These are phyloP conservation scores for Drosophila tripunctata DNA, from an alignment of 2,888 invertebrate species.

Conservation along the genomic window DNA sequence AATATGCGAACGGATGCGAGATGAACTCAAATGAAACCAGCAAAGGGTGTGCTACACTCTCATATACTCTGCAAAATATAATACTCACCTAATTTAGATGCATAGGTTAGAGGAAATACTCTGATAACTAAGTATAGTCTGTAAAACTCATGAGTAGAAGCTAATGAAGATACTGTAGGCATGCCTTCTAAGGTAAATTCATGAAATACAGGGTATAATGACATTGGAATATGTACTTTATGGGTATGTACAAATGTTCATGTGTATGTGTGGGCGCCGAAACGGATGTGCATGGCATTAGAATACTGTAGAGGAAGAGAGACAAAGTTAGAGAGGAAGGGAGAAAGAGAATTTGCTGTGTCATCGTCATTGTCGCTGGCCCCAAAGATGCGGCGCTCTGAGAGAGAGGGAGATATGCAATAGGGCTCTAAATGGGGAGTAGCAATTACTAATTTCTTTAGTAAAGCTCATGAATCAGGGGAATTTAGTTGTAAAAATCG, in stretches of 20 bases:
- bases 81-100: no score
- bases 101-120: no score
- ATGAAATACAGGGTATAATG: slow-evolving; percentile 12
- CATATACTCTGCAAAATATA: slow-evolving; percentile 12
- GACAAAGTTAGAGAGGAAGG: neutral
- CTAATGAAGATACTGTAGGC: neutral
- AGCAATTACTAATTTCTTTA: slow-evolving; percentile 77
- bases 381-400: slow-evolving; percentile 43
- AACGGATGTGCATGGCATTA: slow-evolving; percentile 45
- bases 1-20: slow-evolving; percentile 55
- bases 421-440: slow-evolving; percentile 69
- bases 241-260: no score
- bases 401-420: slow-evolving; percentile 55
- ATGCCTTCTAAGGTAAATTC: neutral
- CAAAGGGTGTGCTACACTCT: neutral
- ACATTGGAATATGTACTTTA: slow-evolving; percentile 21
- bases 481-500: slow-evolving; percentile 76
- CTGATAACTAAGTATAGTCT: no score
- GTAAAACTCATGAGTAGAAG: neutral
- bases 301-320: slow-evolving; percentile 13
- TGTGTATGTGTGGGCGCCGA: slow-evolving; percentile 26
- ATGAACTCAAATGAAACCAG: slow-evolving; percentile 14
- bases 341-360: slow-evolving; percentile 4
- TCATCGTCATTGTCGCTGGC: slow-evolving; percentile 45
- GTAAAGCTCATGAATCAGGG: slow-evolving; percentile 68